Evolutionary conservation across 2,888 invertebrate genomes (phyloP).

Genomic region (Athalia rosae): DNA sequence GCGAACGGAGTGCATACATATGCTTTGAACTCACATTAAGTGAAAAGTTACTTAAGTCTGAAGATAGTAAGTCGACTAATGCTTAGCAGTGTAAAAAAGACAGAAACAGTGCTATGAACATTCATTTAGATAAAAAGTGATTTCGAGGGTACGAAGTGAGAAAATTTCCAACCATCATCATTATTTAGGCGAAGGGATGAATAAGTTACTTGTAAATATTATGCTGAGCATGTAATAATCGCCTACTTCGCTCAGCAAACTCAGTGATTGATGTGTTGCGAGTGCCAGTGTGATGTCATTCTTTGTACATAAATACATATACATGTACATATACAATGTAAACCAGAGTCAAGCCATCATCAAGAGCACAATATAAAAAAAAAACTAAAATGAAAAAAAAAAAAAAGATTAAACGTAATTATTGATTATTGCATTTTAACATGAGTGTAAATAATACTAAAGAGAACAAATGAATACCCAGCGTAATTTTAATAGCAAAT

Average conservation of each 20-base stretch:
- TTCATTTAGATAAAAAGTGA: conserved; percentile 47
- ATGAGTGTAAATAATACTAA: conserved; percentile 64
- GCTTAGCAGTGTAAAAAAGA: conserved; percentile 55
- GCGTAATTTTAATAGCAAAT: conserved; percentile 63
- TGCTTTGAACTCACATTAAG: conserved; percentile 58
- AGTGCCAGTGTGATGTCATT: conserved; percentile 70
- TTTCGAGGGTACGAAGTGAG: conserved; percentile 47
- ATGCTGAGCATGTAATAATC: conserved; percentile 65
- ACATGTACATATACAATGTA: conserved; percentile 71
- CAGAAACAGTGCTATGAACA: conserved; percentile 47
- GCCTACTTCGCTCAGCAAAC: conserved; percentile 63
- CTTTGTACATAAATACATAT: conserved; percentile 72
- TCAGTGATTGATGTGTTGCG: conserved; percentile 68
- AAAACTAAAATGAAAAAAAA: conserved; percentile 41
- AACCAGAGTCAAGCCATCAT: conserved; percentile 70
- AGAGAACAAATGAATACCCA: conserved; percentile 57
- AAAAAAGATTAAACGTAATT: conserved; percentile 53
- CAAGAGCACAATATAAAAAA: conserved; percentile 61
- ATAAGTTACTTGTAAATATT: conserved; percentile 71
- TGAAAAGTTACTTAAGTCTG: conserved; percentile 65
- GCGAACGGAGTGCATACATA: conserved; percentile 37
- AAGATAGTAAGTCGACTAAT: conserved; percentile 51
- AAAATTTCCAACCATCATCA: conserved; percentile 63
- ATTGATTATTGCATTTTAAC: conserved; percentile 67
- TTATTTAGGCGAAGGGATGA: conserved; percentile 58